A percentile compares a stretch with the other conserved stretches of the same genome.
phyloP scores from a whole-genome alignment of 2,113 vertebrate genomes.

The Cottus gobio region DNA sequence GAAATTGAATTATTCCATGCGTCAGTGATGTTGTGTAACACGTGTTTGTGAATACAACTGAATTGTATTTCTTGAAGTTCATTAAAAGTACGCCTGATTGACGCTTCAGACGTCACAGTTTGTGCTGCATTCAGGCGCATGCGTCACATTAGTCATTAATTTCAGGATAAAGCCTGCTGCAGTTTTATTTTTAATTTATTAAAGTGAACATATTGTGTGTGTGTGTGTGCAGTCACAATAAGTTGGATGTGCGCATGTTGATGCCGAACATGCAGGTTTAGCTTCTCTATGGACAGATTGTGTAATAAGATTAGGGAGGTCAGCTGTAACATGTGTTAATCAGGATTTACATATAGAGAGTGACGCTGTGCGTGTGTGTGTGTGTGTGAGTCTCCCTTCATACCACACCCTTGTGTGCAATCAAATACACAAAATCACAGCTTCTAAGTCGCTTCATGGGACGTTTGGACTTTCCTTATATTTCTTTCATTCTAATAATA shows the following conservation, averaged over 20 bases:
- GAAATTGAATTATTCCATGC: not conserved
- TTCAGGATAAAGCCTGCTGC: not conserved
- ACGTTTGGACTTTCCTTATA: not conserved
- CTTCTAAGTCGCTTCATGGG: not conserved
- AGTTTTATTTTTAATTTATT: not conserved
- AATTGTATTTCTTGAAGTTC: not conserved
- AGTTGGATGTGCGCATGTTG: not conserved
- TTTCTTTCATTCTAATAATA: not conserved
- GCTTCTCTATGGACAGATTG: slow-evolving; percentile 48
- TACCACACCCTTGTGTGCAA: not conserved
- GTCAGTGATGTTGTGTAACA: not conserved
- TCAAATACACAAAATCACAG: not conserved
- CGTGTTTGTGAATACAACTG: not conserved
- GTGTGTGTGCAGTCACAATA: not conserved
- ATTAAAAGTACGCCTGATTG: not conserved
- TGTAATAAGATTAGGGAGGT: slow-evolving; percentile 59
- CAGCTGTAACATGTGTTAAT: slow-evolving; percentile 64
- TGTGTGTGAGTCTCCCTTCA: not conserved
- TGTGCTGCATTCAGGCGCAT: not conserved
- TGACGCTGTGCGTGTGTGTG: slow-evolving; percentile 11
- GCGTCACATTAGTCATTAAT: not conserved
- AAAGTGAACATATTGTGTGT: not conserved
- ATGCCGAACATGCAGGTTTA: slow-evolving; percentile 20
- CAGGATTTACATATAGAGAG: slow-evolving; percentile 48
- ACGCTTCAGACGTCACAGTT: not conserved